A percentile compares a stretch with the other conserved stretches of the same genome.
Evolutionary conservation across 1,140 invertebrate species (phyloP).

Genomic region (Drosophila nebulosa): DNA sequence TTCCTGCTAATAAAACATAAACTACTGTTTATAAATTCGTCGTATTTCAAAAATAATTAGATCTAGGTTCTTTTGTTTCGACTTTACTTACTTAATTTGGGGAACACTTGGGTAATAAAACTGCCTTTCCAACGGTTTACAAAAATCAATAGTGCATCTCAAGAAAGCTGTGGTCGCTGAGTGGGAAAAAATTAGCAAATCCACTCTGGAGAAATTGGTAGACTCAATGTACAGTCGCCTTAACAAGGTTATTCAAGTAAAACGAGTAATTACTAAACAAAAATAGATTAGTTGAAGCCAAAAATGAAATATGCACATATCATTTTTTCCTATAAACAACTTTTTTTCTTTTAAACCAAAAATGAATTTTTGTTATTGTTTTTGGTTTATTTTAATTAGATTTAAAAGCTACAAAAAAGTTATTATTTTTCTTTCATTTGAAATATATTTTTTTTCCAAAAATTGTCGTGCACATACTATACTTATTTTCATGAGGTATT

Average conservation of each 20-base stretch:
- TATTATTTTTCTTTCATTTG: background rate
- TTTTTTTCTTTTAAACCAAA: background rate
- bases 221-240: background rate
- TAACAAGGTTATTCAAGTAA: background rate
- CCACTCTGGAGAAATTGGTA: background rate
- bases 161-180: background rate
- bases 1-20: too few species aligned
- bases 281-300: too few species aligned
- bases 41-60: too few species aligned
- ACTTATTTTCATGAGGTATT: too few species aligned
- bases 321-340: background rate
- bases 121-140: too few species aligned
- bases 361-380: background rate
- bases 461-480: background rate
- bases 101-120: too few species aligned
- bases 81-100: too few species aligned
- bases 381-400: background rate
- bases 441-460: background rate
- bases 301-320: too few species aligned
- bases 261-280: background rate
- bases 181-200: background rate
- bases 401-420: background rate
- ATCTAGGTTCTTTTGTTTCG: too few species aligned
- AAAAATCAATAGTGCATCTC: background rate
- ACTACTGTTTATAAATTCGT: too few species aligned